Base-by-base conservation (phyloP, 1,140 invertebrate genomes). In the Papilio aristodemus region DNA sequence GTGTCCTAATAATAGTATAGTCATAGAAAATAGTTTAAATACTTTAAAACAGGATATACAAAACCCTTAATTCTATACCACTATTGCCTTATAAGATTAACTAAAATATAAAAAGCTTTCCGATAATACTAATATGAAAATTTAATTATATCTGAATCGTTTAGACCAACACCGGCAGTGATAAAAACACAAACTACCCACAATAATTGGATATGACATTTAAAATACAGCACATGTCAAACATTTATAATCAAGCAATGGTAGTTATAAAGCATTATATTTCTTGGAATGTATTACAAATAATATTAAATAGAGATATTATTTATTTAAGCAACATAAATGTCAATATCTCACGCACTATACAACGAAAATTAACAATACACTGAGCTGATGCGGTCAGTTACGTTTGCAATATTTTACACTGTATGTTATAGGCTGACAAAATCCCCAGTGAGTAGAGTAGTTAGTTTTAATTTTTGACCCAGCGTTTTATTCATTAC, bases 41-140 rank as follows among this genome's bases (percentile, higher is more conserved):
- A 13, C 41, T 64, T 43, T 27, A 64, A 64, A 64, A 64, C 43
- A 14, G 19, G 37, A 63, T 9, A 41, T 32, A 64, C 62, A 46
- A 64, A 64, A 46, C 1, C 22, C 62, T 41, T 64, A 43, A 64
- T 25, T n/a, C 62, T 64, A 64, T 41, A 22, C 37, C 62, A 64
- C 39, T 64, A 64, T 64, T 64, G 13, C 11, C 6, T 43, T 63
- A 64, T 41, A 43, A n/a, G 36, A 7, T 36, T 32, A 60, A 64
- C 22, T 25, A 22, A 50, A 50, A 50, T 50, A 14, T 46, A 46
- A 64, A 43, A 41, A 10, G 2, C 38, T 62, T 62, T 38, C 27
- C 9, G 38, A 19, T 59, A 22, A 60, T 17, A 37, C 25, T 22
- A 11, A 22, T 6, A 22, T 2, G 14, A 14, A 62, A 11, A 27